Percentiles rank a stretch among this genome's conserved stretches.
phyloP scores from a whole-genome alignment of 2,888 invertebrate genomes.

The Cheilosia impressa region DNA sequence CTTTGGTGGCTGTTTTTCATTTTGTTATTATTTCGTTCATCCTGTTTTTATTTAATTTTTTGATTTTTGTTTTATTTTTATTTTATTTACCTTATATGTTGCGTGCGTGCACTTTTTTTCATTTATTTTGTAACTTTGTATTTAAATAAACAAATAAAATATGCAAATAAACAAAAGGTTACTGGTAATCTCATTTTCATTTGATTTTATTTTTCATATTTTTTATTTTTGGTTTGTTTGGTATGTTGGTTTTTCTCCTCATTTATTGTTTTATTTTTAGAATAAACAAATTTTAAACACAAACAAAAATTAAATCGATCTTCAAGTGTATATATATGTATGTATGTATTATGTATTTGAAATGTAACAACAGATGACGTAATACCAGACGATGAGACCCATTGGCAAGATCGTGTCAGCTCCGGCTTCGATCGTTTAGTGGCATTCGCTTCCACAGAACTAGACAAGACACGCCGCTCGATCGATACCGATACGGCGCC shows the following conservation, averaged over 20 bases:
- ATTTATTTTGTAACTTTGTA: conserved; percentile 38
- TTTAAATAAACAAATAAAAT: conserved; percentile 59
- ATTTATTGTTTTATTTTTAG: conserved; percentile 17
- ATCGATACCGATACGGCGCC: conserved; percentile 88
- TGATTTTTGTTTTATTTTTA: conserved; percentile 27
- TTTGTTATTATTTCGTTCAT: conserved; percentile 1
- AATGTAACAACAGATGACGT: conserved; percentile 81
- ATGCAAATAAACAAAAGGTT: conserved; percentile 42
- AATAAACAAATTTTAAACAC: conserved; percentile 39
- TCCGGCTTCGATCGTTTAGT: conserved; percentile 97
- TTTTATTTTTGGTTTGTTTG: conserved; percentile 49
- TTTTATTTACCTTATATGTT: conserved; percentile 5
- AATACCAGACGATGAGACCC: conserved; percentile 90
- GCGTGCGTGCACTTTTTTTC: conserved; percentile 41
- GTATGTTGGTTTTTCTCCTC: conserved; percentile 44
- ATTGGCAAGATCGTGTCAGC: conserved; percentile 97
- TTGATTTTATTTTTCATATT: conserved; percentile 27
- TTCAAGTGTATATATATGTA: conserved; percentile 67
- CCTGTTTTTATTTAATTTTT: conserved; percentile 24
- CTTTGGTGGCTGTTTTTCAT: conserved; percentile 60
- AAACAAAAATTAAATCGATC: conserved; percentile 54
- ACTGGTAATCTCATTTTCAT: conserved; percentile 54
- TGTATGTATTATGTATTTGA: conserved; percentile 69
- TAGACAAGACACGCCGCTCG: conserved; percentile 93
- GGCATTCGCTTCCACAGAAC: conserved; percentile 95